Conservation (phyloP, 2,797 vertebrate genomes). For the Manis pentadactyla region DNA sequence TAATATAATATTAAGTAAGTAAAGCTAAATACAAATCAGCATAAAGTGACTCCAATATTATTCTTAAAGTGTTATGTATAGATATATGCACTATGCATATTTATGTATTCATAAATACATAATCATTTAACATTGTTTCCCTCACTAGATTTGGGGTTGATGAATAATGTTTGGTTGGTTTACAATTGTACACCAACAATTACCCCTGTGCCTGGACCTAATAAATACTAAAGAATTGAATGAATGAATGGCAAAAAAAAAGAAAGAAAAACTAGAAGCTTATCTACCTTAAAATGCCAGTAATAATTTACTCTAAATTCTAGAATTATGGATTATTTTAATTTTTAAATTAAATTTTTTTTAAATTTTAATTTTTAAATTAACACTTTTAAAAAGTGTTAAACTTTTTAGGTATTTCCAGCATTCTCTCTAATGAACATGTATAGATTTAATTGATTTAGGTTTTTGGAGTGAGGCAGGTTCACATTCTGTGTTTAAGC, state of each 20-base stretch:
- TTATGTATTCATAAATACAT: not conserved
- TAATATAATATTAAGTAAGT: conserved; percentile 34
- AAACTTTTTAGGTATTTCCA: conserved; percentile 40
- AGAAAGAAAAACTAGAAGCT: not conserved
- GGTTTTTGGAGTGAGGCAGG: not conserved
- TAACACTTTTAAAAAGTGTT: too few relatives aligned
- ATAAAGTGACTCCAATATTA: conserved; percentile 19
- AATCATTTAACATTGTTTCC: conserved; percentile 1
- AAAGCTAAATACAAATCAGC: conserved; percentile 18
- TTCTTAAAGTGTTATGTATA: conserved; percentile 19
- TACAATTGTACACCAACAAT: not conserved
- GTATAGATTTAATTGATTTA: not conserved
- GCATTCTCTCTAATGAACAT: not conserved
- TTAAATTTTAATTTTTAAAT: too few relatives aligned
- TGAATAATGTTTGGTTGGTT: not conserved
- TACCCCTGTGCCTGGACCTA: not conserved
- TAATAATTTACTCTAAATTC: not conserved
- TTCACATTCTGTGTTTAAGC: conserved; percentile 3
- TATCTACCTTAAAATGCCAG: not conserved
- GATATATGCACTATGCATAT: not conserved
- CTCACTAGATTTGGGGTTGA: conserved; percentile 26
- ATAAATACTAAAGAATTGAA: conserved; percentile 11
- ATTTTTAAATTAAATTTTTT: too few relatives aligned
- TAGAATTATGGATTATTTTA: not conserved
- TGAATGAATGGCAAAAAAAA: not conserved